Conservation (phyloP, 64 coral and sea anemone genomes). For the Porites australiensis region DNA sequence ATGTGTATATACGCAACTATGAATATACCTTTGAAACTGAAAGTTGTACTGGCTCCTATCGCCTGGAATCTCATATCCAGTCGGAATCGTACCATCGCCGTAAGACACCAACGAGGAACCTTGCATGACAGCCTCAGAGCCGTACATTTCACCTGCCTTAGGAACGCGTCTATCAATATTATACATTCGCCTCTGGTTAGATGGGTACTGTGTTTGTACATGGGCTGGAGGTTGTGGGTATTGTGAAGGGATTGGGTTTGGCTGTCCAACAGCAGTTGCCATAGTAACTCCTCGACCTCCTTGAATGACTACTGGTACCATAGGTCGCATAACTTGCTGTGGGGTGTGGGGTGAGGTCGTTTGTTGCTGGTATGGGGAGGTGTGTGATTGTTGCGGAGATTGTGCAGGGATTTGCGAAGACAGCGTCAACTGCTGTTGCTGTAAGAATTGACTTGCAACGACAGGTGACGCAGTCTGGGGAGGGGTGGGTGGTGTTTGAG, state of each 20-base stretch:
- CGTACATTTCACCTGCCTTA: conserved; percentile 81
- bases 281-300: conserved; percentile 72
- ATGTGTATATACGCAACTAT: neutral
- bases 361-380: conserved; percentile 74
- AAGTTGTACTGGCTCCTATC: conserved; percentile 75
- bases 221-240: conserved; percentile 70
- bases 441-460: conserved; percentile 54
- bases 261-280: conserved; percentile 63
- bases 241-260: conserved; percentile 51
- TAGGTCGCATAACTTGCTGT: conserved; percentile 79
- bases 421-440: conserved; percentile 62
- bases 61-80: conserved; percentile 53
- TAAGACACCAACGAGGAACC: conserved; percentile 61
- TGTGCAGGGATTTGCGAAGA: conserved; percentile 55
- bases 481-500: conserved; percentile 94
- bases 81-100: conserved; percentile 58
- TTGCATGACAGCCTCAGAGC: conserved; percentile 66
- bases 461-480: conserved; percentile 88
- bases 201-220: conserved; percentile 66
- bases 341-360: conserved; percentile 56
- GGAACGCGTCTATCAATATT: conserved; percentile 75
- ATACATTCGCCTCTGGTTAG: conserved; percentile 69
- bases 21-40: conserved; percentile 79
- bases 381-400: conserved; percentile 69
- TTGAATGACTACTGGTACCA: conserved; percentile 82